These are phyloP conservation scores for Conus ventricosus DNA, from an alignment of 1,140 invertebrate genomes.

Conservation along the genomic window DNA sequence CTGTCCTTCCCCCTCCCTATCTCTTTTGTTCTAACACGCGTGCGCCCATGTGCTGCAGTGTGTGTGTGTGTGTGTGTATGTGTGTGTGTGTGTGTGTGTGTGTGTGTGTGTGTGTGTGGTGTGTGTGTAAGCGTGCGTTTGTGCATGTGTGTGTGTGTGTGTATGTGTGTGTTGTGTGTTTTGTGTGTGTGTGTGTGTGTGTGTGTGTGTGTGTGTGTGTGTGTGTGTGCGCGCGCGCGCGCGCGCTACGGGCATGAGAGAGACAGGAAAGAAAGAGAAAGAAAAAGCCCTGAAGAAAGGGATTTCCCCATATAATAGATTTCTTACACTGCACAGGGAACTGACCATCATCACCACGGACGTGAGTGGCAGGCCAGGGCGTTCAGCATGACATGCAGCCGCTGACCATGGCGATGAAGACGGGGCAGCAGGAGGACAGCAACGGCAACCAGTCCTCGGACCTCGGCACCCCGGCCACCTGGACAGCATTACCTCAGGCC, in stretches of 20 bases:
- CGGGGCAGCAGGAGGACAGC: conserved; percentile 27
- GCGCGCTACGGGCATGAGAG: not conserved
- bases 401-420: conserved; percentile 29
- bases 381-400: conserved; percentile 28
- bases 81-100: conserved; percentile 4
- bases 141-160: too few species aligned
- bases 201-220: too few species aligned
- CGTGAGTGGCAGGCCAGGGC: not conserved
- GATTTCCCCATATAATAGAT: too few species aligned
- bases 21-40: not conserved
- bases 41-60: not conserved
- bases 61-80: conserved; percentile 7
- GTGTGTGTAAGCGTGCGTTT: too few species aligned
- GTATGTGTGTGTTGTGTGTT: too few species aligned
- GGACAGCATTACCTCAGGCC: not conserved
- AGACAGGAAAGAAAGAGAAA: not conserved
- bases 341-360: not conserved
- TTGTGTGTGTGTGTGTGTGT: too few species aligned
- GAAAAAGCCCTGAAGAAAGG: too few species aligned
- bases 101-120: too few species aligned
- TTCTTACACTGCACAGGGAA: not conserved
- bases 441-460: conserved; percentile 18
- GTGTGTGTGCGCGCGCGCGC: too few species aligned
- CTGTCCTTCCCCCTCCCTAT: too few species aligned
- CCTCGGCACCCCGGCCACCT: not conserved